Evolutionary conservation across 1,140 invertebrate species (phyloP).

Genomic region (Hylaeus anthracinus): DNA sequence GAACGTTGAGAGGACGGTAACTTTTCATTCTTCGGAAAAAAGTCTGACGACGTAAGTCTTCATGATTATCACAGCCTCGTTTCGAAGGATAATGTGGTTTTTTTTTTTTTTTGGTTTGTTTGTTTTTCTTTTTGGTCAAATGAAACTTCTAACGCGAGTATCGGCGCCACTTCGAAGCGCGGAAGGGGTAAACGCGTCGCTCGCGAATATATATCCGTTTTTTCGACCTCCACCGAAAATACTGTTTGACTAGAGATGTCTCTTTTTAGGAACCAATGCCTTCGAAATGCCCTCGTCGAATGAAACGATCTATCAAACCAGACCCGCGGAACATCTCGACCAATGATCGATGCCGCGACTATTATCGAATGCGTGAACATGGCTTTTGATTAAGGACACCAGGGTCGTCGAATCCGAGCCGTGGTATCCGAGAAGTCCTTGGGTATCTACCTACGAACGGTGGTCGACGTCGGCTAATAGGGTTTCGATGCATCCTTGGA

Average conservation of each 20-base stretch:
- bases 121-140: background rate
- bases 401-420: slow-evolving; percentile 52
- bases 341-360: slow-evolving; percentile 31
- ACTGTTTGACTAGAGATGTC: slow-evolving; percentile 63
- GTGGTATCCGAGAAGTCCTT: slow-evolving; percentile 68
- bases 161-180: slow-evolving; percentile 3
- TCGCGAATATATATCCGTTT: slow-evolving; percentile 27
- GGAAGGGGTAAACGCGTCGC: slow-evolving; percentile 6
- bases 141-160: slow-evolving; percentile 5
- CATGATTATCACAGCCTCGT: slow-evolving; percentile 63
- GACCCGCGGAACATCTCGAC: slow-evolving; percentile 10
- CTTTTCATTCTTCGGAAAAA: slow-evolving; percentile 37
- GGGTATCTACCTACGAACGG: slow-evolving; percentile 78
- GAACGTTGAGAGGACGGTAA: slow-evolving; percentile 39
- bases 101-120: background rate
- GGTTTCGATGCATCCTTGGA: slow-evolving; percentile 94
- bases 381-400: slow-evolving; percentile 48
- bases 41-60: slow-evolving; percentile 57
- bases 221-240: slow-evolving; percentile 52
- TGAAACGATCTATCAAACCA: slow-evolving; percentile 32
- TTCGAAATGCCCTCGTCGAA: slow-evolving; percentile 31
- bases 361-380: slow-evolving; percentile 41
- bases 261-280: slow-evolving; percentile 9
- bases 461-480: slow-evolving; percentile 84
- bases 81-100: slow-evolving; percentile 45